Conservation (phyloP, 2,888 invertebrate species). For the Tetheella fluctuosa region DNA sequence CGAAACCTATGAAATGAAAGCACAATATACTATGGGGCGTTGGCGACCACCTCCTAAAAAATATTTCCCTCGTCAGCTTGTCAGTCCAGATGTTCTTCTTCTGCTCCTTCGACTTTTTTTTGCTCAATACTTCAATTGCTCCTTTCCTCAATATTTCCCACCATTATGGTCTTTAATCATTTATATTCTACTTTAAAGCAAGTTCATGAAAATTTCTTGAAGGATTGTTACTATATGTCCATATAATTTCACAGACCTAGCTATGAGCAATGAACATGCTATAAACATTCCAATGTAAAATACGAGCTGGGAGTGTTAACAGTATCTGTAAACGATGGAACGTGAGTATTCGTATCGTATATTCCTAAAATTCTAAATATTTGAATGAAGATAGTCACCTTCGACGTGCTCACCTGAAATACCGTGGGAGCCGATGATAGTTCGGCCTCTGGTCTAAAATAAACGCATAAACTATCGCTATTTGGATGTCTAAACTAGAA, state of each 20-base stretch:
- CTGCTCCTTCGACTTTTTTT: too few species aligned
- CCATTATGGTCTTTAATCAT: too few species aligned
- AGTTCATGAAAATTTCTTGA: neutral
- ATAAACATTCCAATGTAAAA: neutral
- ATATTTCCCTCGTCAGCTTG: too few species aligned
- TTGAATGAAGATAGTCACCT: neutral
- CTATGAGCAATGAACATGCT: neutral
- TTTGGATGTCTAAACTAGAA: neutral
- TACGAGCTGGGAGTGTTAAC: neutral
- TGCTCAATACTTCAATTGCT: too few species aligned
- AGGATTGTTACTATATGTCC: neutral
- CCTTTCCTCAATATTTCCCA: too few species aligned
- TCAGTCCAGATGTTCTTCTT: too few species aligned
- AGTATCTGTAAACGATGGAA: neutral
- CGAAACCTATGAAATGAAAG: too few species aligned
- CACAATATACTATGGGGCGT: too few species aligned
- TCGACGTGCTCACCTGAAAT: neutral
- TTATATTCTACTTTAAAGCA: too few species aligned
- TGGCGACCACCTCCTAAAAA: too few species aligned
- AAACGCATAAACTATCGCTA: slow-evolving; percentile 4
- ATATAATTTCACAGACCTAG: too few species aligned
- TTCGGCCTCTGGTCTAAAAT: slow-evolving; percentile 1
- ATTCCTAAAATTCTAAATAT: neutral
- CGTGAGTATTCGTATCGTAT: neutral
- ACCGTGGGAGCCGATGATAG: slow-evolving; percentile 7